A percentile compares a stretch with the other conserved stretches of the same genome.
Conservation (phyloP, 2,797 vertebrate genomes). For the Gymnodraco acuticeps region DNA sequence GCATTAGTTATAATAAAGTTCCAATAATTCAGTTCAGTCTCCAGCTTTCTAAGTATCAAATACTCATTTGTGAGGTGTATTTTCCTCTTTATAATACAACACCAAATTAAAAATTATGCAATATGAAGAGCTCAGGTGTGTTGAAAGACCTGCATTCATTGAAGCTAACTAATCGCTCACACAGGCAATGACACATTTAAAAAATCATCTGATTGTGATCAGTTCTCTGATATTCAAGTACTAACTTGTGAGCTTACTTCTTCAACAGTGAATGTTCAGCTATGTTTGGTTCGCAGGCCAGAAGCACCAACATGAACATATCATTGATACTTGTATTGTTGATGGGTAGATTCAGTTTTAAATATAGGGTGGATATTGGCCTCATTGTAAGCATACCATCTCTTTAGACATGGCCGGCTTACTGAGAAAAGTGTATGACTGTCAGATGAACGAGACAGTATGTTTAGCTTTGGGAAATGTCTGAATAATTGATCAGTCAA, state of each 20-base stretch:
- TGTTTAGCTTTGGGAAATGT: conserved; percentile 56
- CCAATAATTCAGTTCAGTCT: conserved; percentile 19
- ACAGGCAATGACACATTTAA: background rate
- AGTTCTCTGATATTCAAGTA: background rate
- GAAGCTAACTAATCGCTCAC: background rate
- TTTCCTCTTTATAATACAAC: background rate
- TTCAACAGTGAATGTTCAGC: background rate
- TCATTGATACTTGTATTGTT: background rate
- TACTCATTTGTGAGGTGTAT: background rate
- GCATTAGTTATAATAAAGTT: no score
- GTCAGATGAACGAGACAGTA: conserved; percentile 55
- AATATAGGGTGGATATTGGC: background rate
- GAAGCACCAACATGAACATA: background rate
- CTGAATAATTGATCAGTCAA: conserved; percentile 70
- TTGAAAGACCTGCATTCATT: background rate
- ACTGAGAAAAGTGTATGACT: conserved; percentile 53
- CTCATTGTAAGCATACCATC: background rate
- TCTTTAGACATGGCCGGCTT: conserved; percentile 35
- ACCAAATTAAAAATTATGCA: background rate
- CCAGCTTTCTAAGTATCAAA: background rate
- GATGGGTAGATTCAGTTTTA: background rate
- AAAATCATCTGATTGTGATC: background rate
- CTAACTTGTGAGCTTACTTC: background rate
- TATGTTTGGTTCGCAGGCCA: background rate
- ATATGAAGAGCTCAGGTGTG: background rate